Evolutionary conservation across 2,113 vertebrate species (phyloP).

Genomic region (Bambusicola thoracicus): DNA sequence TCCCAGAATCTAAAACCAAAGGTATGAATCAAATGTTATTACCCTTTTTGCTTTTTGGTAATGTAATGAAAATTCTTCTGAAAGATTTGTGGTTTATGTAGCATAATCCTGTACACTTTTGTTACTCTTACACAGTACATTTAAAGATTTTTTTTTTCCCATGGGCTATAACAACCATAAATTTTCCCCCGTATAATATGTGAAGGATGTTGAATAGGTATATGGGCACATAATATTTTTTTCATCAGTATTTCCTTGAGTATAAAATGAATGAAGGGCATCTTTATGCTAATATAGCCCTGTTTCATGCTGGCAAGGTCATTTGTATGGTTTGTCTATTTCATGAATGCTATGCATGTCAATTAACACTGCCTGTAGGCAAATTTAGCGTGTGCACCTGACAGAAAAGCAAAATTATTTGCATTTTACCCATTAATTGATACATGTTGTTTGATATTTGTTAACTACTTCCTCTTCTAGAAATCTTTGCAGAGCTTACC

Average conservation of each 20-base stretch:
- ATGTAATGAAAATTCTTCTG: neutral
- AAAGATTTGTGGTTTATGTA: neutral
- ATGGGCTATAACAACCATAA: neutral
- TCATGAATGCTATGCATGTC: neutral
- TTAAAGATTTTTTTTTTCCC: neutral
- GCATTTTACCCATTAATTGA: neutral
- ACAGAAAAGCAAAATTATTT: slow-evolving; percentile 24
- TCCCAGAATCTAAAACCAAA: neutral
- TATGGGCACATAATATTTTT: neutral
- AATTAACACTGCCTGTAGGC: slow-evolving; percentile 19
- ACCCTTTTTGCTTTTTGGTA: neutral
- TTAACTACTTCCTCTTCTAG: slow-evolving; percentile 1
- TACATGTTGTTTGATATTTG: neutral
- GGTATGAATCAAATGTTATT: neutral
- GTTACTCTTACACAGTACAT: neutral
- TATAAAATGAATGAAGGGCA: neutral
- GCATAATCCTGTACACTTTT: neutral
- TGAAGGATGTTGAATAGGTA: neutral
- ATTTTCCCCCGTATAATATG: neutral
- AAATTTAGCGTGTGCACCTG: neutral
- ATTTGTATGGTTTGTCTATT: neutral
- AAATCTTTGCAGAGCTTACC: neutral
- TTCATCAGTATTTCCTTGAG: neutral
- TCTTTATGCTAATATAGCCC: neutral
- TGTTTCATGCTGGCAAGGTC: neutral